phyloP scores from a whole-genome alignment of 2,888 invertebrate genomes.

The Tiliacea aurago region DNA sequence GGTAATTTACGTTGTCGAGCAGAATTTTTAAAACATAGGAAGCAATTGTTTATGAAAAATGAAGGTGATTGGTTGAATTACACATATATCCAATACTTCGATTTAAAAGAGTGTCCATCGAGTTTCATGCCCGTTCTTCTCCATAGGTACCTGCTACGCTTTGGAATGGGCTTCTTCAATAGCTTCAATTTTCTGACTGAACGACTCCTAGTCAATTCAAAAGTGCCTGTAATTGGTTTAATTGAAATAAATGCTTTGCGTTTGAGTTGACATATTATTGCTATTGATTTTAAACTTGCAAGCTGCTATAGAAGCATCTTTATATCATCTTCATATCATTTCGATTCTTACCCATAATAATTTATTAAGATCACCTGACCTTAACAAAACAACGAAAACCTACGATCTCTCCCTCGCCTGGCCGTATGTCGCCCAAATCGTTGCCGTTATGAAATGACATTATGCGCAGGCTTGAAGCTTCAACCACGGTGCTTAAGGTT shows the following conservation, averaged over 20 bases:
- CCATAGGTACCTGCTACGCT: too few relatives aligned
- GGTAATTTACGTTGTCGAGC: neutral
- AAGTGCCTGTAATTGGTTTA: too few relatives aligned
- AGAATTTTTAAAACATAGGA: neutral
- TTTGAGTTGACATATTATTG: too few relatives aligned
- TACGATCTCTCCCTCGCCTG: slow-evolving; percentile 2
- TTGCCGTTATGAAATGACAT: slow-evolving; percentile 27
- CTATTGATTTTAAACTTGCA: too few relatives aligned
- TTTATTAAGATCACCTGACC: slow-evolving; percentile 28
- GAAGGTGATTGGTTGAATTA: neutral
- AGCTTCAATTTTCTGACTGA: too few relatives aligned
- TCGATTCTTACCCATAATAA: slow-evolving; percentile 7
- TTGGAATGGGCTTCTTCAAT: too few relatives aligned
- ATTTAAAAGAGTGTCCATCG: too few relatives aligned
- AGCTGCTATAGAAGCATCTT: neutral
- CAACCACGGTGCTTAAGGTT: slow-evolving; percentile 10
- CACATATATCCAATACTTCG: too few relatives aligned
- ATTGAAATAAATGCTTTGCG: too few relatives aligned
- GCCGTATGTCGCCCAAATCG: slow-evolving; percentile 6
- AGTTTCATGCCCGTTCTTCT: too few relatives aligned
- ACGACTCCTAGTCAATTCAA: too few relatives aligned
- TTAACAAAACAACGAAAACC: too few relatives aligned
- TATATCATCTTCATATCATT: neutral
- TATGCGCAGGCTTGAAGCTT: slow-evolving; percentile 13
- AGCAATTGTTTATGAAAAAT: neutral